Percentiles rank a stretch among this genome's conserved stretches.
Conservation (phyloP, 2,888 invertebrate genomes). For the Himalopsyche japonica region DNA sequence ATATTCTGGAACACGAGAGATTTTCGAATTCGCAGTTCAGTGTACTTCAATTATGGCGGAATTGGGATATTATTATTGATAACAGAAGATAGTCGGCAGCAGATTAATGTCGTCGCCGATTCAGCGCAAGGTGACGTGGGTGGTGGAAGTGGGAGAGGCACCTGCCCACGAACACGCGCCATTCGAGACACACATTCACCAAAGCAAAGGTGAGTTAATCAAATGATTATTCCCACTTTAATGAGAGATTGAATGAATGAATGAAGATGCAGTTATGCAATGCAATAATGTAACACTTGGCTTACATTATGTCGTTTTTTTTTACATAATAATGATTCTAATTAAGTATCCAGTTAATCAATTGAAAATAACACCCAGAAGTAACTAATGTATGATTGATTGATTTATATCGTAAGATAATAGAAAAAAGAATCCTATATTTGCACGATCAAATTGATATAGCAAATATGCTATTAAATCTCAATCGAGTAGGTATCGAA, state of each 20-base stretch:
- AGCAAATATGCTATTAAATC: too few species aligned
- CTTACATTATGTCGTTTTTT: neutral
- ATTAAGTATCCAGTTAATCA: too few species aligned
- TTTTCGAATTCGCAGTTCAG: neutral
- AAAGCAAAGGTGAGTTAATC: conserved; percentile 57
- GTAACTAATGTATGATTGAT: too few species aligned
- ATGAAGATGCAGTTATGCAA: neutral
- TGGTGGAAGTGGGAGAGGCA: conserved; percentile 56
- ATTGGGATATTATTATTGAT: neutral
- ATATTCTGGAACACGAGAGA: neutral
- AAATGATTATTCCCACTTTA: neutral
- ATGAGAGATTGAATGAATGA: neutral
- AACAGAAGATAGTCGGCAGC: neutral
- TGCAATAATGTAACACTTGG: neutral
- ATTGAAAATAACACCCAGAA: too few species aligned
- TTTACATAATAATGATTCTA: neutral
- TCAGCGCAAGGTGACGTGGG: conserved; percentile 58
- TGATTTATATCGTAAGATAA: too few species aligned
- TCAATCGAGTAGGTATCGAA: too few species aligned
- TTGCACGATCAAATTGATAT: too few species aligned
- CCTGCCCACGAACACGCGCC: conserved; percentile 51
- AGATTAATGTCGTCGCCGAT: conserved; percentile 41
- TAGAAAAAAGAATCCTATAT: too few species aligned
- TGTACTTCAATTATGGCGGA: neutral
- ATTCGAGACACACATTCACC: conserved; percentile 58